Evolutionary conservation across 2,113 vertebrate species (phyloP), one percentile per base, ranked within the genome.

Genomic region (Vombatus ursinus): DNA sequence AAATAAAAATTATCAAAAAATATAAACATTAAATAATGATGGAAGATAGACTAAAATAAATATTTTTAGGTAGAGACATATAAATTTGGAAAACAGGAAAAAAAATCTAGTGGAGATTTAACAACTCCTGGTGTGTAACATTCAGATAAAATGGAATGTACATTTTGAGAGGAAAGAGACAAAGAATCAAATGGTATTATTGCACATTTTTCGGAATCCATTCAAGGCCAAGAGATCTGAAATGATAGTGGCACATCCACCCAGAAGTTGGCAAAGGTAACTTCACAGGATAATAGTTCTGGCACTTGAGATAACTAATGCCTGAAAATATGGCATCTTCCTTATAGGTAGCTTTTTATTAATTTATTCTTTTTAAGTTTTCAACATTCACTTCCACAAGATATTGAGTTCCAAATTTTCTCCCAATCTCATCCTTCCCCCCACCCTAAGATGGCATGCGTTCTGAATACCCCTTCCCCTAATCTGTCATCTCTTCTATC

Each of bases 201-300:
- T 68, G 50, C 9, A 37, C 19, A 26, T 77, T 25, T 6, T 92
- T 92, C 24, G 8, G 53, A 31, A 28, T 52, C 52, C 77, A 0
- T 92, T 25, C 47, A 12, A 54, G 12, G 77, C 53, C 48, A 91
- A 89, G n/a, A 47, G 5, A 48, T 19, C 3, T 51, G 26, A 90
- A 31, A 14, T 25, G 24, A 3, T 0, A 31, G 25, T 11, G 0
- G 0, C 25, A 25, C 53, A 48, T 10, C 1, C n/a, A 89, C 16
- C 2, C 1, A 3, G 92, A 92, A 68, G 8, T 11, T 50, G 23
- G 37, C 0, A 11, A 37, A 50, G 31, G 1, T 47, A 24, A 4
- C 48, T 12, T 4, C 3, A 44, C 0, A 0, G 0, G 2, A 4
- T 37, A 2, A 84, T 50, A 19, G 89, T 47, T 51, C 28, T 90